A percentile compares a stretch with the other conserved stretches of the same genome.
Evolutionary conservation across 2,113 vertebrate species (phyloP).

Genomic region (Echinops telfairi): DNA sequence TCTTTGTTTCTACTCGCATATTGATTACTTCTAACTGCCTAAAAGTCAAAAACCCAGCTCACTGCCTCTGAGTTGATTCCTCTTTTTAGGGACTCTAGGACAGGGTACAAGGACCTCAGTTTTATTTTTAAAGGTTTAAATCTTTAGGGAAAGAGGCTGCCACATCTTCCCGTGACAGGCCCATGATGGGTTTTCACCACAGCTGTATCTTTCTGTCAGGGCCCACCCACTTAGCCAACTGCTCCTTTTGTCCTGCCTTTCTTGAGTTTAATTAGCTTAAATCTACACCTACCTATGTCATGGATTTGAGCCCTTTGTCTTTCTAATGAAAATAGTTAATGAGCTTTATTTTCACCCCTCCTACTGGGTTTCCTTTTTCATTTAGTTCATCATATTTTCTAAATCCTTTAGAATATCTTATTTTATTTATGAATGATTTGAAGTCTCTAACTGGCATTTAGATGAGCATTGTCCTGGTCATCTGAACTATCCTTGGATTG

Average conservation of each 20-base stretch:
- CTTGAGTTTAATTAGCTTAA: neutral
- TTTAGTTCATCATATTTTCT: neutral
- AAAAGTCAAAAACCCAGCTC: neutral
- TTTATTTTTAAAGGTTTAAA: too few species aligned
- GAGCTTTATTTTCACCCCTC: neutral
- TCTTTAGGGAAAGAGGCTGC: neutral
- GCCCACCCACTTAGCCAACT: too few species aligned
- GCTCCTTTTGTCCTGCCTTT: too few species aligned
- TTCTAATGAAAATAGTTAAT: slow-evolving; percentile 22
- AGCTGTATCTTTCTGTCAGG: too few species aligned
- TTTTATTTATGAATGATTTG: neutral
- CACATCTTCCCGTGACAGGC: neutral
- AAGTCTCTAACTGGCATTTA: neutral
- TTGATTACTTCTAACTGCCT: neutral
- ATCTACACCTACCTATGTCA: neutral
- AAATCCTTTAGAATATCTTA: neutral
- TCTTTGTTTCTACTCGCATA: neutral
- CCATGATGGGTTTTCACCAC: neutral
- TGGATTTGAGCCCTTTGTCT: neutral
- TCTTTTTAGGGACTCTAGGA: neutral
- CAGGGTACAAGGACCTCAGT: neutral
- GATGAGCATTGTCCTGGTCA: neutral
- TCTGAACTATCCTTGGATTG: neutral
- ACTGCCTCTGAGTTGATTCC: neutral
- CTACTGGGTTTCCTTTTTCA: neutral